Evolutionary conservation across 2,113 vertebrate genomes (phyloP).

Genomic region (Elephantulus edwardii): DNA sequence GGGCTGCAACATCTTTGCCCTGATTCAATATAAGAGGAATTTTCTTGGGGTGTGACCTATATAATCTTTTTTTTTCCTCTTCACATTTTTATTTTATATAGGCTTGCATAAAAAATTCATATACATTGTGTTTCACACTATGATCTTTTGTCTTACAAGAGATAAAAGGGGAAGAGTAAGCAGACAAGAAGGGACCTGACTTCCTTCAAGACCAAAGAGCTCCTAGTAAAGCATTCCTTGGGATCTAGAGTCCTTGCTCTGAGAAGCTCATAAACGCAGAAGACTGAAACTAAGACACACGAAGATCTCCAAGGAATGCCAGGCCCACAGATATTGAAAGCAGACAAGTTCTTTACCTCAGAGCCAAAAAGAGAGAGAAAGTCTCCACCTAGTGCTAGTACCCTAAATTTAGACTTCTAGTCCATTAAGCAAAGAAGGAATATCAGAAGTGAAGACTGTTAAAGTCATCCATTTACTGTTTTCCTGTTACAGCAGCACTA

Average conservation of each 20-base stretch:
- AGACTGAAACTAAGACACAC: background rate
- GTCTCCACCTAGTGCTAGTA: too few relatives aligned
- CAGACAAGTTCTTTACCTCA: background rate
- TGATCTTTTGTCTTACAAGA: too few relatives aligned
- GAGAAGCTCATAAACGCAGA: background rate
- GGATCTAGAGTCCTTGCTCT: background rate
- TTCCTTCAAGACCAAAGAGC: too few relatives aligned
- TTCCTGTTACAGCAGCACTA: background rate
- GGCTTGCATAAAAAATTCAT: too few relatives aligned
- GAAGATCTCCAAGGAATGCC: background rate
- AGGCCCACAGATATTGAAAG: background rate
- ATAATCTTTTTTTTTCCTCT: background rate
- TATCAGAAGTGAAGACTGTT: too few relatives aligned
- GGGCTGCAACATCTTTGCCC: too few relatives aligned
- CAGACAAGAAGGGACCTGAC: too few relatives aligned
- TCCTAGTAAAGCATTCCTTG: background rate
- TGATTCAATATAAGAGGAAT: too few relatives aligned
- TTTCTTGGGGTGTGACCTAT: too few relatives aligned
- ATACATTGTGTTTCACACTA: too few relatives aligned
- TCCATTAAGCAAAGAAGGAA: background rate
- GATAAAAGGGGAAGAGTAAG: too few relatives aligned
- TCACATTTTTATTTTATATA: too few relatives aligned
- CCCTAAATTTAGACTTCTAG: background rate
- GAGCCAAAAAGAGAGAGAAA: background rate
- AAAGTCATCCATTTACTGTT: background rate